These are phyloP conservation scores for Tortricodes alternella DNA, from an alignment of 2,888 invertebrate genomes.

Conservation along the genomic window DNA sequence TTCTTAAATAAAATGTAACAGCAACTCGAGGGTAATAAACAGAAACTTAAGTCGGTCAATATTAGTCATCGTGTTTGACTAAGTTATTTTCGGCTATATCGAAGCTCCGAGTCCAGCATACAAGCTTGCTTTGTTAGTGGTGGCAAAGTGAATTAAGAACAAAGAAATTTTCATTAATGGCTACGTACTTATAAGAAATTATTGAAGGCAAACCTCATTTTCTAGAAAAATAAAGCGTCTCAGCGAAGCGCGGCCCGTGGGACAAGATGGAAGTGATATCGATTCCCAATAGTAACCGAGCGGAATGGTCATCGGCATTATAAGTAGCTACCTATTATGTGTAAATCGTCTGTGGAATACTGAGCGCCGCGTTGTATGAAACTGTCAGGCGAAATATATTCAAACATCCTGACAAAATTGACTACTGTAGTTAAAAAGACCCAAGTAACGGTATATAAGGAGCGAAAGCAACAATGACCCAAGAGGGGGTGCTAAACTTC, in stretches of 20 bases:
- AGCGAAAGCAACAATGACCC: constrained; percentile 11
- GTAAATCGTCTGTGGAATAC: constrained; percentile 32
- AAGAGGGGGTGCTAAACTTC: constrained; percentile 7
- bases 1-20: constrained; percentile 17
- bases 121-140: constrained; percentile 17
- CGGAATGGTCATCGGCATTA: constrained; percentile 42
- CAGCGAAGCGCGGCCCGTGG: constrained; percentile 56
- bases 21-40: constrained; percentile 24
- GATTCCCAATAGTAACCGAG: constrained; percentile 51
- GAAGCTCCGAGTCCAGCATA: constrained; percentile 20
- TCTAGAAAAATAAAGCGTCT: constrained; percentile 43
- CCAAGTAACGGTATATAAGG: constrained; percentile 6
- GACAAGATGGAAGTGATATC: constrained; percentile 58
- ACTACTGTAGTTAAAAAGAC: background rate
- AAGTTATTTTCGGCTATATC: constrained; percentile 17
- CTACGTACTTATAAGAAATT: constrained; percentile 35
- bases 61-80: constrained; percentile 30
- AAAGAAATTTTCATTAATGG: constrained; percentile 35
- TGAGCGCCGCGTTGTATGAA: constrained; percentile 4
- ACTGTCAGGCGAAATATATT: constrained; percentile 1
- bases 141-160: constrained; percentile 21
- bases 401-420: constrained; percentile 5
- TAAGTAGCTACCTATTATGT: constrained; percentile 35
- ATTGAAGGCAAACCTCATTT: constrained; percentile 37
- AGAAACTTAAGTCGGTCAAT: constrained; percentile 29